A percentile compares a stretch with the other conserved stretches of the same genome.
Evolutionary conservation across 2,888 invertebrate species (phyloP).

Genomic region (Choreutis nemorana): DNA sequence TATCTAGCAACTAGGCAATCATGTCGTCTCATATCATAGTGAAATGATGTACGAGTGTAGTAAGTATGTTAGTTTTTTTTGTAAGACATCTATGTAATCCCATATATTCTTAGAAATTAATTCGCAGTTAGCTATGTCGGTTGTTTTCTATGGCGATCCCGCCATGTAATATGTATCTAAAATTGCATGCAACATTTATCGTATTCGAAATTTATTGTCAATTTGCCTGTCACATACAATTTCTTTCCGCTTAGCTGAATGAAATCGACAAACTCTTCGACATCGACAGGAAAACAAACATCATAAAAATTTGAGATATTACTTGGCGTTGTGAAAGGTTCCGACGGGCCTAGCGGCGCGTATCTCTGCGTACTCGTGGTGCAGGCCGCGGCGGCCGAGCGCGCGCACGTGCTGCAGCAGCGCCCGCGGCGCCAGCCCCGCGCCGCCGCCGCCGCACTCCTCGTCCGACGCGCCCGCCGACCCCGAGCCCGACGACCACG

Average conservation of each 20-base stretch:
- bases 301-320: constrained; percentile 18
- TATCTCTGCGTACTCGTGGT: constrained; percentile 89
- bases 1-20: too few species aligned
- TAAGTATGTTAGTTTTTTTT: too few species aligned
- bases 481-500: constrained; percentile 67
- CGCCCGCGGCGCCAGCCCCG: constrained; percentile 74
- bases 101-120: too few species aligned
- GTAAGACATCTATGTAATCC: too few species aligned
- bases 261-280: constrained; percentile 1
- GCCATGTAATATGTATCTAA: too few species aligned
- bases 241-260: neutral
- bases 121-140: too few species aligned
- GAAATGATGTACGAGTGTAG: too few species aligned
- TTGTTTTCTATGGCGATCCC: too few species aligned
- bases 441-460: constrained; percentile 78
- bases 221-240: too few species aligned
- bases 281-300: neutral
- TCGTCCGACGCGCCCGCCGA: constrained; percentile 90
- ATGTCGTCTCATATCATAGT: too few species aligned
- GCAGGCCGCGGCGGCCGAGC: constrained; percentile 81
- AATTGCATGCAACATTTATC: too few species aligned
- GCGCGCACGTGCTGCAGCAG: constrained; percentile 79
- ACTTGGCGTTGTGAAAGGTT: constrained; percentile 89
- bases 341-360: constrained; percentile 84
- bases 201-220: too few species aligned